These are phyloP conservation scores for Rana temporaria DNA, from an alignment of 2,113 vertebrate species.

Conservation along the genomic window DNA sequence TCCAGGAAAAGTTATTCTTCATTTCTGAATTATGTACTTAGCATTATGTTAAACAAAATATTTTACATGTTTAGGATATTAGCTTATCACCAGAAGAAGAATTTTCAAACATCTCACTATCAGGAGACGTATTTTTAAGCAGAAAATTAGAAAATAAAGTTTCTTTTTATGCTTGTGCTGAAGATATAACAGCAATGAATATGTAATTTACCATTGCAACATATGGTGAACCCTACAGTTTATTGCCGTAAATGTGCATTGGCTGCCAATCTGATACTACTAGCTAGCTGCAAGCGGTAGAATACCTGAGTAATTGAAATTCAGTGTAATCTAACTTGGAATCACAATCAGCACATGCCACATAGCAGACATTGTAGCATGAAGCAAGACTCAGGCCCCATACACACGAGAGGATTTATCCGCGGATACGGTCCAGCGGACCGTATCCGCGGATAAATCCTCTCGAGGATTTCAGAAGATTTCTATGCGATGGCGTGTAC, in stretches of 20 bases:
- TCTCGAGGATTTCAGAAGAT: too few relatives aligned
- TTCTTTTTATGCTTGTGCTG: slow-evolving; percentile 43
- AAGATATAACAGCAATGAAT: slow-evolving; percentile 53
- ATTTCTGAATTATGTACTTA: slow-evolving; percentile 27
- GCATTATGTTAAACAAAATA: slow-evolving; percentile 48
- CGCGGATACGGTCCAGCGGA: too few relatives aligned
- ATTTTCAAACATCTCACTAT: slow-evolving; percentile 30
- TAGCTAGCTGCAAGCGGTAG: slow-evolving; percentile 21
- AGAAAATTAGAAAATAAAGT: slow-evolving; percentile 45
- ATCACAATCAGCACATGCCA: slow-evolving; percentile 12
- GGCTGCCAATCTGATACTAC: slow-evolving; percentile 16
- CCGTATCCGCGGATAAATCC: too few relatives aligned
- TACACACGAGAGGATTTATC: too few relatives aligned
- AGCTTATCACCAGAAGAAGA: slow-evolving; percentile 41
- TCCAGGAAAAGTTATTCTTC: slow-evolving; percentile 31
- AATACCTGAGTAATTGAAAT: slow-evolving; percentile 32
- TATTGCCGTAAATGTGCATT: slow-evolving; percentile 38
- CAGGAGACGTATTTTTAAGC: slow-evolving; percentile 35
- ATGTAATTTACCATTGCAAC: slow-evolving; percentile 52
- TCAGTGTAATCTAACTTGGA: neutral
- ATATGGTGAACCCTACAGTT: slow-evolving; percentile 53
- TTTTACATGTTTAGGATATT: slow-evolving; percentile 42
- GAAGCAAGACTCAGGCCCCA: neutral
- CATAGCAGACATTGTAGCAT: neutral
- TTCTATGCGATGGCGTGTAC: too few relatives aligned